Conservation (phyloP, 2,888 invertebrate species). For the Notocelia uddmanniana region DNA sequence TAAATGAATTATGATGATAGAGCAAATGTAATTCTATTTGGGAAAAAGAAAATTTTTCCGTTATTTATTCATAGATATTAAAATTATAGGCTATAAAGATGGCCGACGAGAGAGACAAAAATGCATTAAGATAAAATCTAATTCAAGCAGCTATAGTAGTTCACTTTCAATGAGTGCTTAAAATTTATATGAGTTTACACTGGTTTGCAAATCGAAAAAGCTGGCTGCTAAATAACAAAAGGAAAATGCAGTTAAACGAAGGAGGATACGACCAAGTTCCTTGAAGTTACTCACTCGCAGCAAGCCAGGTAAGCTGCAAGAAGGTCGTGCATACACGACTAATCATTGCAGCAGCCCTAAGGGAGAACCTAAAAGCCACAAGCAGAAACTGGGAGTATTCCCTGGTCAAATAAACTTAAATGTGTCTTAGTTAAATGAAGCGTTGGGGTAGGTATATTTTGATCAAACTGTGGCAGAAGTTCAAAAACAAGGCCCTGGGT, state of each 20-base stretch:
- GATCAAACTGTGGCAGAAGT: slow-evolving; percentile 82
- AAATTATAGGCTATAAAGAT: no score
- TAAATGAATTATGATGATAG: no score
- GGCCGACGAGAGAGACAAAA: no score
- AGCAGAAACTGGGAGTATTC: slow-evolving; percentile 38
- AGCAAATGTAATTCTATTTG: no score
- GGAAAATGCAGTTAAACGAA: background rate
- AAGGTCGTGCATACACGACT: slow-evolving; percentile 24
- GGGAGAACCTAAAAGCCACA: slow-evolving; percentile 40
- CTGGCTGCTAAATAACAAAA: background rate
- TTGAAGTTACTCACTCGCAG: slow-evolving; percentile 4
- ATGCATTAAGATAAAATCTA: no score
- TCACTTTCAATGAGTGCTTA: background rate
- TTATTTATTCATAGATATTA: no score
- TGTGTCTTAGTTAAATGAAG: slow-evolving; percentile 61
- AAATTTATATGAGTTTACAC: no score
- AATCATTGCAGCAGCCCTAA: slow-evolving; percentile 22
- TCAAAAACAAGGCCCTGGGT: slow-evolving; percentile 77
- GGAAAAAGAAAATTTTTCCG: no score
- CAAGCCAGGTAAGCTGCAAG: slow-evolving; percentile 16
- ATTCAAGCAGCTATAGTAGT: no score
- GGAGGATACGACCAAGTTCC: background rate
- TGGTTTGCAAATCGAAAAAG: background rate
- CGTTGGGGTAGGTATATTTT: slow-evolving; percentile 73
- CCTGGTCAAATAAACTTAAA: slow-evolving; percentile 54